phyloP scores from a whole-genome alignment of 2,113 vertebrate species.

The Caretta caretta region DNA sequence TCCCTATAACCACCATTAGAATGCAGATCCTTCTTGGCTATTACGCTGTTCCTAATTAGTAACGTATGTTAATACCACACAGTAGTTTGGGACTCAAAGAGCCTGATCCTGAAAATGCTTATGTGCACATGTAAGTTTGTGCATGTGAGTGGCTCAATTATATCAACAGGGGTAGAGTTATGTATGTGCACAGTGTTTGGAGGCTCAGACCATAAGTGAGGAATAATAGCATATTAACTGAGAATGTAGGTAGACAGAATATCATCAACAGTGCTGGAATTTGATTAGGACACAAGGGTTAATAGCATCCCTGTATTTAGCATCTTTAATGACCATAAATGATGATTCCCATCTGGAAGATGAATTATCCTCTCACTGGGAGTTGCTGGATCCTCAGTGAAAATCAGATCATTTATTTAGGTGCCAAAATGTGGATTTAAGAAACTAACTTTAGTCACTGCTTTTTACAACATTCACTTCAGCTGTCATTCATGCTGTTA shows the following conservation, averaged over 20 bases:
- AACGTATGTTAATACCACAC: neutral
- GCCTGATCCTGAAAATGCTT: neutral
- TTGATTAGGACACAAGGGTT: neutral
- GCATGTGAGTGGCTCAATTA: rapidly evolving
- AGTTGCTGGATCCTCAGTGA: neutral
- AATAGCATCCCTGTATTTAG: conserved; percentile 29
- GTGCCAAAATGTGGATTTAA: conserved; percentile 12
- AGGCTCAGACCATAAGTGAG: rapidly evolving
- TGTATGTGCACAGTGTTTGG: neutral
- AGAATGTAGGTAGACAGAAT: conserved; percentile 44
- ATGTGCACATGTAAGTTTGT: neutral
- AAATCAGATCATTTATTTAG: neutral
- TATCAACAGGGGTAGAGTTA: neutral
- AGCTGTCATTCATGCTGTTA: neutral
- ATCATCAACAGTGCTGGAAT: conserved; percentile 17
- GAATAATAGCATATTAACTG: conserved; percentile 1
- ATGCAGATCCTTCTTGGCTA: neutral
- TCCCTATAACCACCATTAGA: neutral
- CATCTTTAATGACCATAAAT: conserved; percentile 40
- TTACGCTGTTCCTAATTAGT: neutral
- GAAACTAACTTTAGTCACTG: neutral
- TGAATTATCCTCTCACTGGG: neutral
- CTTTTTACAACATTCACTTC: neutral
- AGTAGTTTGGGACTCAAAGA: neutral
- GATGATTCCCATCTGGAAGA: conserved; percentile 27